Evolutionary conservation across 2,888 invertebrate species (phyloP).

Genomic region (Eupithecia inturbata): DNA sequence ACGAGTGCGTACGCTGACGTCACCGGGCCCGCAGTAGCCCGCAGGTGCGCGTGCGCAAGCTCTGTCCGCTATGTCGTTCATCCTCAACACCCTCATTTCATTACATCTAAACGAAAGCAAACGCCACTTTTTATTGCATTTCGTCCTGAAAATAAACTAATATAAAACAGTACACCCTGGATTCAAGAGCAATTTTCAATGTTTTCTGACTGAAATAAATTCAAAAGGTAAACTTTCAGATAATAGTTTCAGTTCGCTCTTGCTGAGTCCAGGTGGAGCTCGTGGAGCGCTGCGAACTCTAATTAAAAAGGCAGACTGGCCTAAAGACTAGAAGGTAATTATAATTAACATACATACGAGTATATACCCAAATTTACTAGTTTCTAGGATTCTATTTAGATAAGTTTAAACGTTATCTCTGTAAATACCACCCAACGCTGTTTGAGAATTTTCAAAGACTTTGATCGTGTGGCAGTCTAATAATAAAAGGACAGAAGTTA

Average conservation of each 20-base stretch:
- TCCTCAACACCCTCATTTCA: conserved; percentile 17
- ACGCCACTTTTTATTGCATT: background rate
- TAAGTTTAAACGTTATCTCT: background rate
- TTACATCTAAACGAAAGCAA: no score
- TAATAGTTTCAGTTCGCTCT: no score
- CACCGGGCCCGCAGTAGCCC: background rate
- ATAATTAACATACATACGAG: background rate
- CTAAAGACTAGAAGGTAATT: no score
- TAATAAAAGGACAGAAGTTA: conserved; percentile 1
- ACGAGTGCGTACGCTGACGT: background rate
- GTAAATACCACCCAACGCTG: background rate
- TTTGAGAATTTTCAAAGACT: background rate
- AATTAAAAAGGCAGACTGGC: background rate
- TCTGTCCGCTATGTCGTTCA: conserved; percentile 43
- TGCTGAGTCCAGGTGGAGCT: background rate
- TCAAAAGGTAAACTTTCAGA: background rate
- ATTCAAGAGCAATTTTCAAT: background rate
- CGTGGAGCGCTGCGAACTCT: background rate
- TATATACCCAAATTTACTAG: background rate
- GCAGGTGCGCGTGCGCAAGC: conserved; percentile 25
- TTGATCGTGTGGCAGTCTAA: background rate
- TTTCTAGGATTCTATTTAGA: background rate
- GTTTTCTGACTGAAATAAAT: background rate
- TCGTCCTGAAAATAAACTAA: background rate
- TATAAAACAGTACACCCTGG: background rate